phyloP scores from a whole-genome alignment of 2,797 vertebrate species.

The Epinephelus awoara region DNA sequence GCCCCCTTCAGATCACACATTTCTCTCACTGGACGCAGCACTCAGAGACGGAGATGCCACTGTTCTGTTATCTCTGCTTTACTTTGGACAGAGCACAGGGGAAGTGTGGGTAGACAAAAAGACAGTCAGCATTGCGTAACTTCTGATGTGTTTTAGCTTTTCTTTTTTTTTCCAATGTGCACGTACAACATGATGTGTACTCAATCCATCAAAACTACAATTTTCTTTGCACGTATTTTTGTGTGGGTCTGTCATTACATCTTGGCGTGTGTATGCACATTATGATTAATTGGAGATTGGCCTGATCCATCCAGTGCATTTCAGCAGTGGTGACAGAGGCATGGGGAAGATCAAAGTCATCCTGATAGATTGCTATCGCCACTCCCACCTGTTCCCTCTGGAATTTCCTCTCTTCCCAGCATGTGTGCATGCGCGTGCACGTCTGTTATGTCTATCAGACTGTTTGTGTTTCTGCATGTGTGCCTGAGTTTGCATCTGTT shows the following conservation, averaged over 20 bases:
- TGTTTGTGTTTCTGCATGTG: conserved; percentile 83
- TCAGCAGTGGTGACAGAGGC: conserved; percentile 70
- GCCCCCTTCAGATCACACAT: conserved; percentile 69
- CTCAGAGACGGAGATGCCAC: conserved; percentile 15
- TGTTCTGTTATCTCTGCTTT: conserved; percentile 28
- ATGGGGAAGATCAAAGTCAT: conserved; percentile 80
- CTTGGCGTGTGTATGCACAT: conserved; percentile 42
- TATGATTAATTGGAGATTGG: conserved; percentile 54
- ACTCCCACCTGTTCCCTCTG: conserved; percentile 86
- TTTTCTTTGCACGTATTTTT: conserved; percentile 28
- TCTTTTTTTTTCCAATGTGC: conserved; percentile 3
- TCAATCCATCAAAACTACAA: conserved; percentile 24
- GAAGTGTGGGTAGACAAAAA: conserved; percentile 10
- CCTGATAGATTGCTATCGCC: conserved; percentile 82
- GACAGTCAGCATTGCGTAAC: conserved; percentile 12
- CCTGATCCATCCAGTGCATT: conserved; percentile 63
- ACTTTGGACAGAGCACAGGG: conserved; percentile 24
- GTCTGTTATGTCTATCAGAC: conserved; percentile 82
- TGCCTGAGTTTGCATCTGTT: conserved; percentile 78
- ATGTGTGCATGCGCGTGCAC: conserved; percentile 74
- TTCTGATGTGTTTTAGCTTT: conserved; percentile 9
- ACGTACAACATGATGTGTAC: conserved; percentile 8
- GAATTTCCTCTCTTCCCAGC: conserved; percentile 80
- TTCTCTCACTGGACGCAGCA: conserved; percentile 32
- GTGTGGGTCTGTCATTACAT: conserved; percentile 39